Percentiles rank a stretch among this genome's conserved stretches.
Evolutionary conservation across 1,140 invertebrate genomes (phyloP).

Genomic region (Drosophila kanapiae): DNA sequence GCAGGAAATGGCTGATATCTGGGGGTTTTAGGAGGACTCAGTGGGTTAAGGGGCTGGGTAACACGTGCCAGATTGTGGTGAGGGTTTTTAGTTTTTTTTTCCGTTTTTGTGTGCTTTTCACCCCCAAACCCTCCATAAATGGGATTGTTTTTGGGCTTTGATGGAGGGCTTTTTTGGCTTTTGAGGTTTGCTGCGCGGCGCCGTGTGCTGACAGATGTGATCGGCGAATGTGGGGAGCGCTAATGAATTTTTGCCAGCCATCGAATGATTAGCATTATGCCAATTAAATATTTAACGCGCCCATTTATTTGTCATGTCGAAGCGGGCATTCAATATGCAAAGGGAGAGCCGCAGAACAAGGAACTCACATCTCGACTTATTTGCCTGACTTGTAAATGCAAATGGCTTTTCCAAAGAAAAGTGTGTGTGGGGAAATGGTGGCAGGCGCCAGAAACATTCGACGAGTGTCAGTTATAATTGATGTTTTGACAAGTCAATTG

Average conservation of each 20-base stretch:
- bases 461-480: conserved; percentile 70
- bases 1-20: conserved; percentile 10
- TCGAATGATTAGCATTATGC: conserved; percentile 77
- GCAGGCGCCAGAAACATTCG: conserved; percentile 25
- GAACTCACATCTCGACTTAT: conserved; percentile 64
- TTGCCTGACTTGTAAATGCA: conserved; percentile 59
- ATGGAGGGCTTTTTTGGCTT: conserved; percentile 35
- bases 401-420: conserved; percentile 52
- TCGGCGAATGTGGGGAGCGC: conserved; percentile 33
- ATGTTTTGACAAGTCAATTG: conserved; percentile 78
- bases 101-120: not conserved
- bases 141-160: conserved; percentile 30
- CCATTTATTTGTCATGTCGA: conserved; percentile 65
- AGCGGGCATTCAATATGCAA: conserved; percentile 58
- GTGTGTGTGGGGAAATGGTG: not conserved
- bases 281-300: conserved; percentile 77
- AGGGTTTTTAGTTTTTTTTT: conserved; percentile 46
- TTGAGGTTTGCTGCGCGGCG: conserved; percentile 41
- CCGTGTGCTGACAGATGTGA: conserved; percentile 55
- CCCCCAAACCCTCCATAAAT: conserved; percentile 12
- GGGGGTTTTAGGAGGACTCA: not conserved
- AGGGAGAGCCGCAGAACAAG: conserved; percentile 33
- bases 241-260: conserved; percentile 72
- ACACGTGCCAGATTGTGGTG: conserved; percentile 47
- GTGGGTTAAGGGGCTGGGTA: conserved; percentile 11